Evolutionary conservation across 2,888 invertebrate genomes (phyloP), one percentile per base, ranked within the genome.

Genomic region (Toxonevra muliebris): DNA sequence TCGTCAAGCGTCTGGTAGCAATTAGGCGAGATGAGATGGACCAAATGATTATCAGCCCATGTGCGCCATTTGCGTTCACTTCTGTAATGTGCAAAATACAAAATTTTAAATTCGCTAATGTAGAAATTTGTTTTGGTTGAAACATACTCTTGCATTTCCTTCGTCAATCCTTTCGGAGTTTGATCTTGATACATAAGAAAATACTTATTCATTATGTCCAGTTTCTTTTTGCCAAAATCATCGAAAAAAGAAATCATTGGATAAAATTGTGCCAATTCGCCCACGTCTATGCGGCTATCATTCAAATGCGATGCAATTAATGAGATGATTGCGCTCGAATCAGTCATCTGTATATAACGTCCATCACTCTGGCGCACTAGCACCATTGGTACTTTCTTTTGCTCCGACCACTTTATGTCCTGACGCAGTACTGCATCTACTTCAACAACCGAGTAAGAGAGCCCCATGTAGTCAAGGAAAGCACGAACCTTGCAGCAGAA

Each of bases 21-120:
- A 85, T 99, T 99, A 0, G 99, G 99, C 0, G 98, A 98, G 45
- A 99, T 87, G 0, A 92, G 91, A 82, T 98, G 98, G 0, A 99
- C 97, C 1, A 98, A 88, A 52, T 92, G 91, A 60, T 90, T 89
- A 83, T 99, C 99, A 0, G 93, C 93, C 99, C 99, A 99, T 79
- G 92, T 90, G 59, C 99, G 89, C 98, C 98, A 99, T 79, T 95
- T 92, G 45, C 96, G 89, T 85, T 98, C 98, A 75, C 93, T 92
- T 52, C 97, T 97, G 79, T 57, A 88, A 87, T 62, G 30, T 48
- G 40, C 12, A 20, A 7, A 17, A 4, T 58, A 19, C 8, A 12
- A 8, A 15, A 17, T 9, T 40, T 13, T 40, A 4, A 1, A 48
- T 45, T 12, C 8, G 48, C 3, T 19, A 8, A 12, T 17, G n/a